A percentile compares a stretch with the other conserved stretches of the same genome.
phyloP scores from a whole-genome alignment of 2,113 vertebrate genomes.

The Piaya cayana region DNA sequence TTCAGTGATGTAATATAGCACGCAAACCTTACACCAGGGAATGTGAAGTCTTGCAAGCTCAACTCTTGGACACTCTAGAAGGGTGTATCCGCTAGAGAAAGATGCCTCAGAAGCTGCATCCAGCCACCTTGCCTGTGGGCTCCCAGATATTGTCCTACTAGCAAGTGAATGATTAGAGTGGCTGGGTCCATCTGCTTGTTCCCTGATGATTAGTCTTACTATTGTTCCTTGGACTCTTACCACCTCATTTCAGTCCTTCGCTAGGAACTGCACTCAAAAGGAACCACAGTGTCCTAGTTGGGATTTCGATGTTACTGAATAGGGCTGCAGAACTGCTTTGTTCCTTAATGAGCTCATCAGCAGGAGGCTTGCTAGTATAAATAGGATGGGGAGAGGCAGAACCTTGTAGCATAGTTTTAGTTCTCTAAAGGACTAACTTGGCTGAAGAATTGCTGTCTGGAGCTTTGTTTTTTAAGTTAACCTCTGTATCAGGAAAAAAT shows the following conservation, averaged over 20 bases:
- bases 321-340: not conserved
- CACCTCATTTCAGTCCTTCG: not conserved
- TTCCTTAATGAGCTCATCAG: not conserved
- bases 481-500: not conserved
- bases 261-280: not conserved
- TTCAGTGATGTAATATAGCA: not conserved
- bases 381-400: constrained; percentile 9
- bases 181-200: not conserved
- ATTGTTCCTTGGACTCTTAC: not conserved
- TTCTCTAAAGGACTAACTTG: not conserved
- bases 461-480: constrained; percentile 27
- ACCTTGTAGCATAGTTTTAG: not conserved
- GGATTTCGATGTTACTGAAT: not conserved
- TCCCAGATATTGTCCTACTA: not conserved
- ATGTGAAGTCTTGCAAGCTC: not conserved
- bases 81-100: not conserved
- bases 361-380: constrained; percentile 31
- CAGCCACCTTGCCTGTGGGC: not conserved
- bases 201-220: not conserved
- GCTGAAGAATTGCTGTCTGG: not conserved
- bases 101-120: not conserved
- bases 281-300: not conserved
- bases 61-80: not conserved
- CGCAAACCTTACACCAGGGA: not conserved
- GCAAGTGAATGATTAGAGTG: not conserved